These are phyloP conservation scores for Acanthurus leucopareius DNA, from an alignment of 2,797 vertebrate species.

Conservation along the genomic window DNA sequence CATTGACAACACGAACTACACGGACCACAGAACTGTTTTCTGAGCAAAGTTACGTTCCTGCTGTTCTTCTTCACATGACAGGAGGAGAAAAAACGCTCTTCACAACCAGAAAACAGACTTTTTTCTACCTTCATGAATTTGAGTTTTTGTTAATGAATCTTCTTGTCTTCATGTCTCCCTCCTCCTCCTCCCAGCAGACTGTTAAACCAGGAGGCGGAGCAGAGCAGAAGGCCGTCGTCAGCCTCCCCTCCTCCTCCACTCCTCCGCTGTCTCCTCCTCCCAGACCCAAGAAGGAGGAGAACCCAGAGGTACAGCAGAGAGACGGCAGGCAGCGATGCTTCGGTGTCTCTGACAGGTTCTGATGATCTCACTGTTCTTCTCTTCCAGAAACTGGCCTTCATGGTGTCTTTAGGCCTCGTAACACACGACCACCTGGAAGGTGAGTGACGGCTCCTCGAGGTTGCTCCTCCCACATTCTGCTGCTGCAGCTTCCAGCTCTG, in stretches of 20 bases:
- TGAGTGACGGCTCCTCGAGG: slow-evolving; percentile 69
- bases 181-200: slow-evolving; percentile 83
- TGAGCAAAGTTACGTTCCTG: too few species aligned
- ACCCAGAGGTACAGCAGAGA: slow-evolving; percentile 87
- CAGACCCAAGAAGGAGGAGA: slow-evolving; percentile 95
- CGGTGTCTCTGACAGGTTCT: rapidly evolving
- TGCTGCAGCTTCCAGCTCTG: not conserved
- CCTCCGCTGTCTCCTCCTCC: slow-evolving; percentile 87
- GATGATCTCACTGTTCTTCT: slow-evolving; percentile 9
- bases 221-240: slow-evolving; percentile 89
- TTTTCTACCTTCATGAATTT: too few species aligned
- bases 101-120: too few species aligned
- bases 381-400: slow-evolving; percentile 98
- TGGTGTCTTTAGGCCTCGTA: slow-evolving; percentile 97
- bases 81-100: too few species aligned
- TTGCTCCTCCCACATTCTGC: not conserved
- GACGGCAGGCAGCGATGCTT: not conserved
- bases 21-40: too few species aligned
- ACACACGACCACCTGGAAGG: slow-evolving; percentile 99
- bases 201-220: slow-evolving; percentile 92
- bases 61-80: too few species aligned
- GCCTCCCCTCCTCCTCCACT: slow-evolving; percentile 84
- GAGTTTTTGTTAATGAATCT: too few species aligned
- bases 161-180: not conserved
- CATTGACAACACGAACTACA: too few species aligned